Percentiles rank a stretch among this genome's conserved stretches.
Conservation (phyloP, 1,140 invertebrate species). For the Drosophila tsacasi region DNA sequence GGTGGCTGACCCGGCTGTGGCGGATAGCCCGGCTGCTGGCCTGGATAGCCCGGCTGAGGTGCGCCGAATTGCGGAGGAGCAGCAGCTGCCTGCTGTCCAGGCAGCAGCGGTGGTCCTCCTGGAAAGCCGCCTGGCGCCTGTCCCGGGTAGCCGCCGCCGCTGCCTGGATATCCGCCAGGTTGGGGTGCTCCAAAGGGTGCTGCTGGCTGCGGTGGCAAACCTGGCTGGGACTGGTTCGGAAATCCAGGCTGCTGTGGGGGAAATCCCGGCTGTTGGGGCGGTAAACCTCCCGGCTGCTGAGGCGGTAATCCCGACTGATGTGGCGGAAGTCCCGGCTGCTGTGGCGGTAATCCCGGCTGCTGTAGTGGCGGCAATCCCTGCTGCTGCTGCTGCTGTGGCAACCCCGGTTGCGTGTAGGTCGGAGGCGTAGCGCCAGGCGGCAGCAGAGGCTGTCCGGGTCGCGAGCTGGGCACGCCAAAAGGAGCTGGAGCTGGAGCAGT, state of each 20-base stretch:
- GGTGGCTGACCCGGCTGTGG: conserved; percentile 58
- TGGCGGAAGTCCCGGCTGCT: conserved; percentile 28
- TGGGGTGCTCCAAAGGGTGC: conserved; percentile 41
- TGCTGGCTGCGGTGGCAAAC: conserved; percentile 34
- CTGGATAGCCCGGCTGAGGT: conserved; percentile 56
- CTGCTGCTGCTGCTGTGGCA: conserved; percentile 15
- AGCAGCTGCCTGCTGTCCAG: conserved; percentile 27
- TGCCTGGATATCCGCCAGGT: conserved; percentile 32
- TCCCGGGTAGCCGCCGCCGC: conserved; percentile 25
- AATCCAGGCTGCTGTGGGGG: conserved; percentile 15
- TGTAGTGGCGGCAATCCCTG: conserved; percentile 34
- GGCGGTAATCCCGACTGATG: conserved; percentile 11
- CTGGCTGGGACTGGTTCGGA: conserved; percentile 30
- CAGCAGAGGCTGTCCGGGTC: conserved; percentile 38
- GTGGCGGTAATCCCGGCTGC: conserved; percentile 15
- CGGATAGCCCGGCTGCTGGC: conserved; percentile 72
- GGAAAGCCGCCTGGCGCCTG: conserved; percentile 35
- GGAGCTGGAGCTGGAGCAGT: conserved; percentile 13
- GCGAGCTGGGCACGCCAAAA: conserved; percentile 29
- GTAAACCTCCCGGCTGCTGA: conserved; percentile 10
- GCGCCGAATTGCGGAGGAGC: conserved; percentile 35
- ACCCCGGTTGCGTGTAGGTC: conserved; percentile 10
- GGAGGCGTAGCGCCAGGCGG: conserved; percentile 1
- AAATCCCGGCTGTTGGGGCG: conserved; percentile 38
- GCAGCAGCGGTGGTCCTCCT: conserved; percentile 58